Base-by-base conservation (phyloP, 2,888 invertebrate species). In the Noctua janthe region DNA sequence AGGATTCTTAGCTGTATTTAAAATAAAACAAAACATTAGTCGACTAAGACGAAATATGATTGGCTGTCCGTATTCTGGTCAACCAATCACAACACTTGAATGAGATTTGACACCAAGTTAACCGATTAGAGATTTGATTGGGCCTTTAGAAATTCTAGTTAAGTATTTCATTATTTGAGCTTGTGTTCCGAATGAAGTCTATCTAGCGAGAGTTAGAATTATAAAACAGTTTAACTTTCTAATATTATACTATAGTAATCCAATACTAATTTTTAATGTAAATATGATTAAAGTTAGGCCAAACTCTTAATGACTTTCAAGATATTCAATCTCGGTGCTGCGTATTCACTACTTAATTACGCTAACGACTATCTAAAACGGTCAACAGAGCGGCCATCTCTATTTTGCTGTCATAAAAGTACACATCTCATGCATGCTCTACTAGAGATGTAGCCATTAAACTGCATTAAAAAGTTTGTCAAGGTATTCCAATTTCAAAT, bases 291-390 rank as follows among this genome's bases (percentile, higher is more conserved):
- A 71, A 76, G 49, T 51, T 74, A 73, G 67, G 17, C 74, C 71
- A 69, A 69, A 69, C 69, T 62, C 15, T 78, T 80, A 86, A 81
- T 75, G 66, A 82, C 47, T 78, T 77, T 66, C 62, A 80, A 88
- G 80, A 79, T 84, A 88, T 84, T 83, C 81, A 86, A 90, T 88
- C 70, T 81, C 71, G 47, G 35, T 88, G 77, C 83, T 79, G 66
- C 77, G 76, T 87, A 89, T 85, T 72, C 83, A 89, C 88, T 89
- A 88, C 90, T 83, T 89, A 89, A 89, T 89, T 90, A 89, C 89
- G 89, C 89, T 87, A 90, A 89, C 90, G 85, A 90, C 77, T 76
- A 75, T 84, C 76, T 54, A 80, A 88, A 88, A 81, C 80, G 80
- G 70, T 78, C 71, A 69, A 80, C 72, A 72, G 17, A 69, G 8